phyloP scores from a whole-genome alignment of 2,888 invertebrate genomes.

The Conus canariensis region DNA sequence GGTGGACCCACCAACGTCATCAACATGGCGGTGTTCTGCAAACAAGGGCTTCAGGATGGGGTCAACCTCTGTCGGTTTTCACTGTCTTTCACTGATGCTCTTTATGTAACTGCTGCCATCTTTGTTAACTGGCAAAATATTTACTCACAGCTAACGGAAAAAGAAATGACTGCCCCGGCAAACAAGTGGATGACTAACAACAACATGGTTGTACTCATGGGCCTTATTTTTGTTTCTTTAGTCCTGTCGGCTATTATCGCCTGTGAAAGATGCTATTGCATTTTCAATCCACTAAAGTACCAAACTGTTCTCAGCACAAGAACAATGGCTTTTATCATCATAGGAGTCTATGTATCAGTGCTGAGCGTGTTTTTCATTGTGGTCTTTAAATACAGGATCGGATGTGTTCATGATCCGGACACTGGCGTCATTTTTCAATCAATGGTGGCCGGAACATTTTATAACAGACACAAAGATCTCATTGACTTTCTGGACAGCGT shows the following conservation, averaged over 20 bases:
- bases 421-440: neutral
- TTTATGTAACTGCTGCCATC: neutral
- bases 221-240: neutral
- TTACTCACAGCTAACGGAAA: neutral
- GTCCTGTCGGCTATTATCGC: constrained; percentile 1
- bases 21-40: constrained; percentile 34
- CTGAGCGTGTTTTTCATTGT: neutral
- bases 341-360: neutral
- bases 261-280: constrained; percentile 9
- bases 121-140: neutral
- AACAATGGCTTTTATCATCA: constrained; percentile 8
- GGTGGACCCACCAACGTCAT: constrained; percentile 22
- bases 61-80: constrained; percentile 19
- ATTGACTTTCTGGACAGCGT: neutral
- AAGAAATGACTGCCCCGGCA: neutral
- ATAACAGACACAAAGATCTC: neutral
- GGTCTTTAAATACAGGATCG: neutral
- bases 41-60: constrained; percentile 14
- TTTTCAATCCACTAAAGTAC: neutral
- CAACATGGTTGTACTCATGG: neutral
- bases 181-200: neutral
- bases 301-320: neutral
- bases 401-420: neutral
- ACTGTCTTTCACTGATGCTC: neutral
- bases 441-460: neutral